phyloP scores from a whole-genome alignment of 1,140 invertebrate genomes.

The Mya arenaria region DNA sequence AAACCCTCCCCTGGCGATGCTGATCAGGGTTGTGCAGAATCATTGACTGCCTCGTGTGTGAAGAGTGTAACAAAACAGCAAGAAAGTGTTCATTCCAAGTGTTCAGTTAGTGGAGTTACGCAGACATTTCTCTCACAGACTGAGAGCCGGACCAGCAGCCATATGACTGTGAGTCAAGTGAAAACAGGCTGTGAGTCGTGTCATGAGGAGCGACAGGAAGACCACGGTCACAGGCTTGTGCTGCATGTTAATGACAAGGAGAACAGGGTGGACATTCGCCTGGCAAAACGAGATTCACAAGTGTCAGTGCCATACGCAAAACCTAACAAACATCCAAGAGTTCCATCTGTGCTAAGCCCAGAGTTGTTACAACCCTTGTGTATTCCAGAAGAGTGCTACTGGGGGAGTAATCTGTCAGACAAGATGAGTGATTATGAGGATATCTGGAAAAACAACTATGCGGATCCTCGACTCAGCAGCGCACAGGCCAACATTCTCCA shows the following conservation, averaged over 20 bases:
- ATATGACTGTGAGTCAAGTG: constrained; percentile 38
- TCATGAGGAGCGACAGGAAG: constrained; percentile 15
- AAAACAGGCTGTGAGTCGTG: constrained; percentile 1
- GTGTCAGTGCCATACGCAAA: constrained; percentile 50
- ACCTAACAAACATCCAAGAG: constrained; percentile 36
- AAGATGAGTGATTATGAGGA: constrained; percentile 98
- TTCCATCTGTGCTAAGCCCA: background rate
- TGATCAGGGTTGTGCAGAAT: constrained; percentile 4
- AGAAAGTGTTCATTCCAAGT: constrained; percentile 52
- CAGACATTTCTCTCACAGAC: constrained; percentile 19
- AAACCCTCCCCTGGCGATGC: constrained; percentile 36
- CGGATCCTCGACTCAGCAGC: constrained; percentile 53
- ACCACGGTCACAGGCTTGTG: constrained; percentile 9
- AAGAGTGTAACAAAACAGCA: constrained; percentile 9
- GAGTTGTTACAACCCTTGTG: constrained; percentile 80
- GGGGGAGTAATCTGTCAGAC: constrained; percentile 92
- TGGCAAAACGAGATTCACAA: constrained; percentile 20
- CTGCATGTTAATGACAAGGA: constrained; percentile 50
- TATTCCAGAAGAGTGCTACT: constrained; percentile 84
- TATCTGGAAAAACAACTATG: constrained; percentile 86
- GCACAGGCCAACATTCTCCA: constrained; percentile 46
- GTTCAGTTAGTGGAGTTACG: constrained; percentile 27
- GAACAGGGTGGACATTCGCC: constrained; percentile 30
- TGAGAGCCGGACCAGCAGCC: constrained; percentile 6
- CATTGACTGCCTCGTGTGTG: constrained; percentile 3